These are phyloP conservation scores for Acipenser transmontanus DNA, from an alignment of 2,797 vertebrate species.

Conservation along the genomic window DNA sequence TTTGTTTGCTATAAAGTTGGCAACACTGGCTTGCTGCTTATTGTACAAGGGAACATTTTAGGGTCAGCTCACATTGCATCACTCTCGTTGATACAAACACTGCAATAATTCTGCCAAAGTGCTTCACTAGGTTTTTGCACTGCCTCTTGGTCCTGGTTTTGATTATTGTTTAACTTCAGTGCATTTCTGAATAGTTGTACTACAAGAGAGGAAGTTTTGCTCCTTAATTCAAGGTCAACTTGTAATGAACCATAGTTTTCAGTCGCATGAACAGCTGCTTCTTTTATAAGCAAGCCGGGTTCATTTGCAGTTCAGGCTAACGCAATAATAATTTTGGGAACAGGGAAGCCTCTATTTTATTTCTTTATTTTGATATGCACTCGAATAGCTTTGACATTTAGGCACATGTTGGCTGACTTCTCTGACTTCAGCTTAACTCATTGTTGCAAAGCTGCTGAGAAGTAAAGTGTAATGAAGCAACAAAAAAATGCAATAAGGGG, in stretches of 20 bases:
- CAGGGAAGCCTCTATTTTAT: conserved; percentile 64
- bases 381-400: conserved; percentile 65
- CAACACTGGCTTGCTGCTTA: conserved; percentile 48
- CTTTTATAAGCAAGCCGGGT: conserved; percentile 76
- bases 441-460: conserved; percentile 28
- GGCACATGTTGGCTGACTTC: conserved; percentile 47
- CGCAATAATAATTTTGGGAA: conserved; percentile 75
- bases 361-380: conserved; percentile 58
- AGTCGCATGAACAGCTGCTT: conserved; percentile 71
- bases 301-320: conserved; percentile 82
- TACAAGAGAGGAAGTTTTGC: conserved; percentile 70
- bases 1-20: conserved; percentile 59
- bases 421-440: conserved; percentile 35
- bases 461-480: not conserved
- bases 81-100: conserved; percentile 57
- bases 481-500: no score
- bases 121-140: conserved; percentile 58
- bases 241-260: conserved; percentile 76
- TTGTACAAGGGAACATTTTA: conserved; percentile 58
- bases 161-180: conserved; percentile 70
- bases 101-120: conserved; percentile 66
- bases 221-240: conserved; percentile 71
- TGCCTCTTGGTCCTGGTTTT: conserved; percentile 68
- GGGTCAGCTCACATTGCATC: conserved; percentile 66
- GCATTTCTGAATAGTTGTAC: conserved; percentile 65